Percentiles rank a stretch among this genome's conserved stretches.
These are phyloP conservation scores for Nemotelus nigrinus DNA, from an alignment of 2,888 invertebrate genomes.

Conservation along the genomic window DNA sequence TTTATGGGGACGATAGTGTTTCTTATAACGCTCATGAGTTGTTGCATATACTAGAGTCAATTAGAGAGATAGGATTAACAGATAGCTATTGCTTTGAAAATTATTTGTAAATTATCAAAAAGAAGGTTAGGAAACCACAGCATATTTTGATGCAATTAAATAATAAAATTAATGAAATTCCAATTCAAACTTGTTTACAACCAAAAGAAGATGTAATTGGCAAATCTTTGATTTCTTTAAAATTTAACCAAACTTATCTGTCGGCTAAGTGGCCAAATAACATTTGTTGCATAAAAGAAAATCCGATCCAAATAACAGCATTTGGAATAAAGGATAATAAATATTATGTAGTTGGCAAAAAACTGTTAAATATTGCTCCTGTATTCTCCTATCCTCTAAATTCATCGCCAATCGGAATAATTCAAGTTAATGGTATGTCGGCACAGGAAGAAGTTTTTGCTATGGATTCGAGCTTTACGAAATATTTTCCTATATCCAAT, in stretches of 20 bases:
- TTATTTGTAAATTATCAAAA: constrained; percentile 1
- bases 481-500: constrained; percentile 16
- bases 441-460: constrained; percentile 16
- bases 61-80: constrained; percentile 2
- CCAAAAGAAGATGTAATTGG: constrained; percentile 1
- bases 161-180: constrained; percentile 10
- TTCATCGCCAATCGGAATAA: constrained; percentile 10
- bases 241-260: constrained; percentile 17
- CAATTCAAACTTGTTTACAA: constrained; percentile 9
- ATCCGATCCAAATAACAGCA: constrained; percentile 16
- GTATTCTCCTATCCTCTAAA: constrained; percentile 2
- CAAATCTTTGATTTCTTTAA: constrained; percentile 22
- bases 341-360: constrained; percentile 18
- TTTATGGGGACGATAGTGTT: constrained; percentile 48
- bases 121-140: neutral
- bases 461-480: constrained; percentile 1
- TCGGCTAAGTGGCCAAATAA: constrained; percentile 15
- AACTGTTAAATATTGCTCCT: constrained; percentile 8
- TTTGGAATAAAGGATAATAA: constrained; percentile 1
- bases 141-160: constrained; percentile 20
- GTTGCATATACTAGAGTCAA: neutral
- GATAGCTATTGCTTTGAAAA: constrained; percentile 22
- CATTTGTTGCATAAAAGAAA: constrained; percentile 9
- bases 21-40: constrained; percentile 48
- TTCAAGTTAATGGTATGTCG: constrained; percentile 16